Percentiles rank a stretch among this genome's conserved stretches.
phyloP scores from a whole-genome alignment of 2,888 invertebrate species.

The Ormyrus rosae region DNA sequence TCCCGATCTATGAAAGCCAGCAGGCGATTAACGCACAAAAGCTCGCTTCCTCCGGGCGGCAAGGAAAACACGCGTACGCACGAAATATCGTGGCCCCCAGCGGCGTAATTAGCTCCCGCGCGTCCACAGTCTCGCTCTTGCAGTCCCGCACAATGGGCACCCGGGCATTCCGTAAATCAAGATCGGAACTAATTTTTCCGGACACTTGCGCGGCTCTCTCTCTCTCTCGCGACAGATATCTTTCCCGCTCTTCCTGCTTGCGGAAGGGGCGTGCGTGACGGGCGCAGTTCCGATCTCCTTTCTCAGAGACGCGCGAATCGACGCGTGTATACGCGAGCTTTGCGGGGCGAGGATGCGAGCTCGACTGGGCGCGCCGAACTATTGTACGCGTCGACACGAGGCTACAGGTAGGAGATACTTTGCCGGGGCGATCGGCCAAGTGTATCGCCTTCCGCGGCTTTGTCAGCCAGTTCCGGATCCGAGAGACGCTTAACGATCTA shows the following conservation, averaged over 20 bases:
- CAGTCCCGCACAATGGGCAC: neutral
- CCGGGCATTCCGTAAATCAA: constrained; percentile 26
- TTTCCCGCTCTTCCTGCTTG: constrained; percentile 40
- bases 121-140: too few relatives aligned
- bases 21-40: too few relatives aligned
- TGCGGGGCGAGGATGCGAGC: constrained; percentile 66
- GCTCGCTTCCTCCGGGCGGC: too few relatives aligned
- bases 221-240: constrained; percentile 49
- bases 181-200: constrained; percentile 56
- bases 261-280: constrained; percentile 62
- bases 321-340: constrained; percentile 22
- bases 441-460: constrained; percentile 76
- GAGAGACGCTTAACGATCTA: neutral
- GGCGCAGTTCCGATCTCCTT: constrained; percentile 62
- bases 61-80: too few relatives aligned
- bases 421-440: constrained; percentile 68
- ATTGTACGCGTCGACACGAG: constrained; percentile 58
- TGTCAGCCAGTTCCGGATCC: constrained; percentile 63
- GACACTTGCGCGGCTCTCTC: constrained; percentile 11
- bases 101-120: too few relatives aligned
- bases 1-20: too few relatives aligned
- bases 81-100: too few relatives aligned
- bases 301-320: constrained; percentile 58
- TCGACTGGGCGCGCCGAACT: constrained; percentile 72
- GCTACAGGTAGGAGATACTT: constrained; percentile 53